These are phyloP conservation scores for Glossophaga mutica DNA, from an alignment of 2,797 vertebrate genomes.

Conservation along the genomic window DNA sequence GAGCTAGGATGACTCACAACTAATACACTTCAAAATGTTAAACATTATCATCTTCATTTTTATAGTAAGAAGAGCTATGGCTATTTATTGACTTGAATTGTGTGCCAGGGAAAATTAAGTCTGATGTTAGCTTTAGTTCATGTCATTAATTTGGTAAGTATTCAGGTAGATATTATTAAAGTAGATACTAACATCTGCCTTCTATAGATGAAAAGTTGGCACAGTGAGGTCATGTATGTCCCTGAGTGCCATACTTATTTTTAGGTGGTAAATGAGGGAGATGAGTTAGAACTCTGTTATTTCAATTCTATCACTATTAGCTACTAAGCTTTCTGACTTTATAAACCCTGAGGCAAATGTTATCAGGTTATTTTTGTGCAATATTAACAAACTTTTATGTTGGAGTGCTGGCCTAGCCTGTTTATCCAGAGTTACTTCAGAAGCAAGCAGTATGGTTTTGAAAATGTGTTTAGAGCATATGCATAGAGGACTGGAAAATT, in stretches of 20 bases:
- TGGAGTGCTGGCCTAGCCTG: background rate
- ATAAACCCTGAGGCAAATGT: background rate
- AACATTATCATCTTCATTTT: background rate
- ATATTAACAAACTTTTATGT: background rate
- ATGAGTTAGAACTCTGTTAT: background rate
- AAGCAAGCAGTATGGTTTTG: background rate
- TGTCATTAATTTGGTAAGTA: background rate
- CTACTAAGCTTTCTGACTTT: background rate
- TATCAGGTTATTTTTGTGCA: background rate
- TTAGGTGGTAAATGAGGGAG: background rate
- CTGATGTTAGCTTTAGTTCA: background rate
- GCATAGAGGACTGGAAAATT: background rate
- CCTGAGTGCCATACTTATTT: background rate
- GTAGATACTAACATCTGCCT: background rate
- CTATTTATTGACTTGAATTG: background rate
- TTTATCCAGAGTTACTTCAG: background rate
- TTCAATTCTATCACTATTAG: background rate
- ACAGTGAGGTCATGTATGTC: background rate
- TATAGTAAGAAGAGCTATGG: background rate
- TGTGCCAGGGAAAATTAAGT: background rate
- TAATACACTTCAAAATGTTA: background rate
- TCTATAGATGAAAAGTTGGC: background rate
- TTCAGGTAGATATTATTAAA: background rate
- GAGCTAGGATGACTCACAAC: background rate
- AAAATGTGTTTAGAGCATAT: background rate